Percentiles rank a stretch among this genome's conserved stretches.
Conservation (phyloP, 2,113 vertebrate genomes). For the Cebus imitator region DNA sequence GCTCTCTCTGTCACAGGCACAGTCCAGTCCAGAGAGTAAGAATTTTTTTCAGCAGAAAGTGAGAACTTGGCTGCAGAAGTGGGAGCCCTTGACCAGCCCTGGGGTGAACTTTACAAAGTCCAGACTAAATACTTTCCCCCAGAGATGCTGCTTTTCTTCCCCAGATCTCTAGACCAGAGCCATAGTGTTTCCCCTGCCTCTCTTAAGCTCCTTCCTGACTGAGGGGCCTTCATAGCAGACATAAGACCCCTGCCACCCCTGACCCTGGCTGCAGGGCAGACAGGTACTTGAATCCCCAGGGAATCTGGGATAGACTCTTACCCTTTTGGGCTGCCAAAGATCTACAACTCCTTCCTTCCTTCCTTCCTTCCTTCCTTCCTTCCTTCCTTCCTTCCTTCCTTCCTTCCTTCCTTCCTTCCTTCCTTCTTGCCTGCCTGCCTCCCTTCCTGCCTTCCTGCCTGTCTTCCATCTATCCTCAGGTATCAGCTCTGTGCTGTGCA, state of each 20-base stretch:
- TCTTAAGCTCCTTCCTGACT: background rate
- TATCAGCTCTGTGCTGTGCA: background rate
- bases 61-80: background rate
- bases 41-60: background rate
- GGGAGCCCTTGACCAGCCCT: background rate
- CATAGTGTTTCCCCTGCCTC: background rate
- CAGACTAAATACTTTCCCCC: background rate
- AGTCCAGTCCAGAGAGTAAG: background rate
- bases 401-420: background rate
- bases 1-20: background rate
- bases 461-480: background rate
- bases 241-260: background rate
- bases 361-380: background rate
- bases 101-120: background rate
- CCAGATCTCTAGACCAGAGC: background rate
- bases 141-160: background rate
- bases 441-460: fast-evolving
- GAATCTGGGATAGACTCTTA: background rate
- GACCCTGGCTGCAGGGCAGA: background rate
- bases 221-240: background rate
- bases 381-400: background rate
- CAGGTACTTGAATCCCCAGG: background rate
- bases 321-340: background rate
- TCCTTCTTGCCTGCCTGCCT: fast-evolving
- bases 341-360: background rate